Base-by-base conservation (phyloP, 1,140 invertebrate genomes). In the Delia radicum region DNA sequence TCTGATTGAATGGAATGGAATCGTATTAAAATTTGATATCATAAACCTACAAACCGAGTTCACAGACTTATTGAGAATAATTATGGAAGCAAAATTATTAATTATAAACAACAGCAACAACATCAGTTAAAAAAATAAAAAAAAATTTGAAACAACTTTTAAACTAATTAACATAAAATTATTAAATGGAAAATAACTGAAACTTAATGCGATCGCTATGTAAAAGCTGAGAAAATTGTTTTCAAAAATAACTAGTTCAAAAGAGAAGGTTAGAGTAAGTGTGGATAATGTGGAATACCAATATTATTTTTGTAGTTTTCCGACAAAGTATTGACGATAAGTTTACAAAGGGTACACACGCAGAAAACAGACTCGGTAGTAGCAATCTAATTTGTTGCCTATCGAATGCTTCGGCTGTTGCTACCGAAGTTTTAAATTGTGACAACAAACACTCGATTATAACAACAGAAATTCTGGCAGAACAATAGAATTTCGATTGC, bases 31-130 rank as follows among this genome's bases (percentile, higher is more conserved):
- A 1, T 55, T 24, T 62, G 62, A 27, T 27, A 63, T 27, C 15
- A 8, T 29, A 67, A 67, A 67, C 63, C 63, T 67, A 67, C 29
- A 67, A 67, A 67, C 63, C 63, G 63, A 67, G 29, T 67, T 67
- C 63, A 67, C 63, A 67, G 63, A 28, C 62, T 65, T 28, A 65
- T 28, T 65, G 62, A 65, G 62, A 48, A 65, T 65, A 65, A 21
- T 67, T 31, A 31, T n/a, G 5, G 29, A 18, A 67, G 29, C 63
- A 67, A 67, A 67, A 33, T 67, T 48, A 67, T 67, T 29, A 67
- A 67, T 67, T 67, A 67, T 67, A 18, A 67, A 67, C 28, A 1
- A 67, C 29, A 67, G 5, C n/a, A 28, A 63, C 26, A 63, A 28
- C 61, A 33, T 12, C 31, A 46, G 15, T n/a, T 15, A 48, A 12